Evolutionary conservation across 1,140 invertebrate genomes (phyloP).

Genomic region (Drosophila obscura): DNA sequence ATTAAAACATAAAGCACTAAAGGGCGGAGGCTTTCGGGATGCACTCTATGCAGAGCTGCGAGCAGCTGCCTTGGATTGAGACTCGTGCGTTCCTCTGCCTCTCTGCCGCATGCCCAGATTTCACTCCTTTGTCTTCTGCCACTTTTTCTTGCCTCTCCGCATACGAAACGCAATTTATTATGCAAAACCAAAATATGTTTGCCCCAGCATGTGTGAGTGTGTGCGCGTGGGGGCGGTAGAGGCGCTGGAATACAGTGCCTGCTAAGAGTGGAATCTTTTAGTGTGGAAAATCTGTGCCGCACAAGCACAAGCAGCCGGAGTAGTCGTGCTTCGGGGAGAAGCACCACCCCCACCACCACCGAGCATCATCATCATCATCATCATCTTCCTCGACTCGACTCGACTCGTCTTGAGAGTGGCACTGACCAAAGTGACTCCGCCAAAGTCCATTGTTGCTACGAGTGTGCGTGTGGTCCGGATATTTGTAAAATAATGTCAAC

Average conservation of each 20-base stretch:
- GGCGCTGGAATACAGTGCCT: background rate
- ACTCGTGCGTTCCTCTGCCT: no score
- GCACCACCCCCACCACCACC: no score
- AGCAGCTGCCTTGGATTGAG: no score
- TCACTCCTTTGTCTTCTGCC: background rate
- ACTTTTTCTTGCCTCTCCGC: constrained; percentile 19
- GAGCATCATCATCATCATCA: no score
- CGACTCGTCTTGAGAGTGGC: background rate
- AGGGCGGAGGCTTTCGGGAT: no score
- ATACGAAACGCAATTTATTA: constrained; percentile 55
- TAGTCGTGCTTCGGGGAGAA: no score
- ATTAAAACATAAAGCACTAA: no score
- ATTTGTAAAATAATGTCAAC: constrained; percentile 81
- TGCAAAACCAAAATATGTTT: constrained; percentile 61
- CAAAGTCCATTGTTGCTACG: constrained; percentile 15
- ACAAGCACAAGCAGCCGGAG: no score
- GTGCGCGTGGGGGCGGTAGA: background rate
- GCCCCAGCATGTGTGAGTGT: constrained; percentile 12
- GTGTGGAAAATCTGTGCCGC: no score
- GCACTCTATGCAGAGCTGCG: no score
- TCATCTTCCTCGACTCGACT: no score
- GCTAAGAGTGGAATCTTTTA: constrained; percentile 1
- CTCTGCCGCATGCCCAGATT: background rate
- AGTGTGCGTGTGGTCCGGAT: constrained; percentile 62
- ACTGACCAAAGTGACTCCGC: constrained; percentile 10